Percentiles rank a stretch among this genome's conserved stretches.
phyloP scores from a whole-genome alignment of 2,113 vertebrate species.

The Chiloscyllium plagiosum region DNA sequence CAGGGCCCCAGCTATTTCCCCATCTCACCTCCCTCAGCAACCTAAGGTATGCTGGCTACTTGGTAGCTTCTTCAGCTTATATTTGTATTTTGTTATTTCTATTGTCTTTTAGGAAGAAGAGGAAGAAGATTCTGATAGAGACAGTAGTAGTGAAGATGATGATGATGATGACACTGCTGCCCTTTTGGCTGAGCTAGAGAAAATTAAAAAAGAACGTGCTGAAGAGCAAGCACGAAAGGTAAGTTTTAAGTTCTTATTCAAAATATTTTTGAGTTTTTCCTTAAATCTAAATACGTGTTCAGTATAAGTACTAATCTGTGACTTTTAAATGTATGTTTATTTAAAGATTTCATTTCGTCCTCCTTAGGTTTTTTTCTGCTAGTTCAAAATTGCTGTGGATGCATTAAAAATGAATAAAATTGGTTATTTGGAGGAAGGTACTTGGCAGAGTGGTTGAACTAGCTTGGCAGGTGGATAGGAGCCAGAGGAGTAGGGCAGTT shows the following conservation, averaged over 20 bases:
- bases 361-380: neutral
- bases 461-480: too few relatives aligned
- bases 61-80: neutral
- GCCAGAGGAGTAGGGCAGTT: too few relatives aligned
- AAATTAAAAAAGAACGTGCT: slow-evolving; percentile 94
- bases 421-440: neutral
- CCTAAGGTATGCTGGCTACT: neutral
- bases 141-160: slow-evolving; percentile 56
- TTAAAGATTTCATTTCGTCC: neutral
- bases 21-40: too few relatives aligned
- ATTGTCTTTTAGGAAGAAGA: slow-evolving; percentile 62
- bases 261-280: neutral
- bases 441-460: too few relatives aligned
- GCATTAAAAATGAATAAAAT: neutral
- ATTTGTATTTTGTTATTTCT: neutral
- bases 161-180: slow-evolving; percentile 93
- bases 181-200: slow-evolving; percentile 88
- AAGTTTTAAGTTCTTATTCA: slow-evolving; percentile 39
- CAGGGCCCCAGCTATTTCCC: too few relatives aligned
- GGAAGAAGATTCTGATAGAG: slow-evolving; percentile 64
- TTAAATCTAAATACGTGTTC: neutral
- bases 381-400: neutral
- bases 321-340: neutral
- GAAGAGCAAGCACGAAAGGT: slow-evolving; percentile 94
- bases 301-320: neutral